Evolutionary conservation across 2,888 invertebrate species (phyloP).

Genomic region (Cataglyphis rosenhaueri): DNA sequence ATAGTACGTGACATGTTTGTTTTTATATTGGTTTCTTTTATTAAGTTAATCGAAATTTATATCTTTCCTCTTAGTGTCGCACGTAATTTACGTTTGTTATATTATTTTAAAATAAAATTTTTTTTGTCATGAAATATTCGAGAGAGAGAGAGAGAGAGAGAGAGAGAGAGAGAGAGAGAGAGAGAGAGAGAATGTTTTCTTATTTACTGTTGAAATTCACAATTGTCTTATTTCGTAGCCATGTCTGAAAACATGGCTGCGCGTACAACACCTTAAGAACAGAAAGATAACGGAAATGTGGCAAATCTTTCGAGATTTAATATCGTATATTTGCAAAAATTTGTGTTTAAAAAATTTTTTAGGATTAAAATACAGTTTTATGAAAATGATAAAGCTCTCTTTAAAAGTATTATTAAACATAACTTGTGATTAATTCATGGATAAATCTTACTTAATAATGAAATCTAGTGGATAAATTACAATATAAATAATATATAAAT

Average conservation of each 20-base stretch:
- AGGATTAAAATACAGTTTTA: not conserved
- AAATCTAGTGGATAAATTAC: not conserved
- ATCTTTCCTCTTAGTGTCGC: not conserved
- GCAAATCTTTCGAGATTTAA: slow-evolving; percentile 37
- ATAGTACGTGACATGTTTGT: not conserved
- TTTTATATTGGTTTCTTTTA: slow-evolving; percentile 11
- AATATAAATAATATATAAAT: not conserved
- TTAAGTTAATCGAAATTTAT: slow-evolving; percentile 38
- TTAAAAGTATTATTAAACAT: not conserved
- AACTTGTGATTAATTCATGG: not conserved
- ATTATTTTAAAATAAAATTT: slow-evolving; percentile 4
- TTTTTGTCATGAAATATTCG: slow-evolving; percentile 33
- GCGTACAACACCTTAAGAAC: slow-evolving; percentile 13
- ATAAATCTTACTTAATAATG: slow-evolving; percentile 10
- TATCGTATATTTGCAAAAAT: slow-evolving; percentile 14
- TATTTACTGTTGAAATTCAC: slow-evolving; percentile 45
- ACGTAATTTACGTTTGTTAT: slow-evolving; percentile 20
- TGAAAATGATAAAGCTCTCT: not conserved
- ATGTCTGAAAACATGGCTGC: slow-evolving; percentile 24
- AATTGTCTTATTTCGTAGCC: slow-evolving; percentile 31
- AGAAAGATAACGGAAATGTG: slow-evolving; percentile 12
- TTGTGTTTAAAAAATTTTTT: slow-evolving; percentile 16
- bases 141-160: slow-evolving; percentile 41
- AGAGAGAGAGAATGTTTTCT: slow-evolving; percentile 46
- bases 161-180: slow-evolving; percentile 45